phyloP scores from a whole-genome alignment of 2,797 vertebrate species.

The Coilia nasus region DNA sequence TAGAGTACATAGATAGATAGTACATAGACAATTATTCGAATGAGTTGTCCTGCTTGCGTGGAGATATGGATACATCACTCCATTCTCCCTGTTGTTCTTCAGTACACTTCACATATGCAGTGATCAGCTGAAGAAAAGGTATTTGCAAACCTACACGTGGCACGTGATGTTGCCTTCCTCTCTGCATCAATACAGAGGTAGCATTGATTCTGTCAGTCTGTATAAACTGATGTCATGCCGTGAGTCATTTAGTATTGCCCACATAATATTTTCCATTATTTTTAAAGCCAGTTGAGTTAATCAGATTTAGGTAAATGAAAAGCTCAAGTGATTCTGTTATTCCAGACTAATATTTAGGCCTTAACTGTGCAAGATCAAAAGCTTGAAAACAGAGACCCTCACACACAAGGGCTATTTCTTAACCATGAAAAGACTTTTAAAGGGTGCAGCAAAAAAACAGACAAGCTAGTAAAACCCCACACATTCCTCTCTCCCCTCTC shows the following conservation, averaged over 20 bases:
- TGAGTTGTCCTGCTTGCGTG: not conserved
- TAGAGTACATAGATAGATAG: too few species aligned
- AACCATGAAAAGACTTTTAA: not conserved
- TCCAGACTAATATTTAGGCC: not conserved
- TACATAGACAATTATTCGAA: not conserved
- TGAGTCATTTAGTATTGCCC: conserved; percentile 2
- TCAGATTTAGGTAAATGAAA: conserved; percentile 7
- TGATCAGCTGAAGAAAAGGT: too few species aligned
- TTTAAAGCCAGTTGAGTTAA: not conserved
- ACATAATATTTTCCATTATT: not conserved
- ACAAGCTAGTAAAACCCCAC: conserved; percentile 28
- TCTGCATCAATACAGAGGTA: not conserved
- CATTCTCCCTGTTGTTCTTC: not conserved
- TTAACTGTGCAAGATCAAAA: not conserved
- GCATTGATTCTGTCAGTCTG: not conserved
- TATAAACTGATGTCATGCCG: not conserved
- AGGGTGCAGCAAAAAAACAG: not conserved
- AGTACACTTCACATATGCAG: not conserved
- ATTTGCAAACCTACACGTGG: too few species aligned
- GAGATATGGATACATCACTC: not conserved
- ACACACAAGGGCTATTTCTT: not conserved
- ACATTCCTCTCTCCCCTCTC: conserved; percentile 66
- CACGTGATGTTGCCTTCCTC: not conserved
- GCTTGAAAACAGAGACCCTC: not conserved
- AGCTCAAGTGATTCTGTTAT: not conserved